Base-by-base conservation (phyloP, 1,140 invertebrate genomes). In the Drosophila truncata region DNA sequence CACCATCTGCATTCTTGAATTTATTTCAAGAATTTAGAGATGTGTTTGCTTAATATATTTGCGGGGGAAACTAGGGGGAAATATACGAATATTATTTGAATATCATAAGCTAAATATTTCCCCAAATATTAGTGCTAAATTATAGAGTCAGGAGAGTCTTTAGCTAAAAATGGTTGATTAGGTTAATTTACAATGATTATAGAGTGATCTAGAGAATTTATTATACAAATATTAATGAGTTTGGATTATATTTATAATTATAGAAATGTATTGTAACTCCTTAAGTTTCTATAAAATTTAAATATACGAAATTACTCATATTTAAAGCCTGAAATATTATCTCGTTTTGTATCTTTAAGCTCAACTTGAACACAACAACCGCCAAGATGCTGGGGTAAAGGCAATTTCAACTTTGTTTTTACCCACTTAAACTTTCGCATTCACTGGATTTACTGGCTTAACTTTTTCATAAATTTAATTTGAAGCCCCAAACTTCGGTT, bases 391-490 rank as follows among this genome's bases (percentile, higher is more conserved):
- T 35, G 50, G 50, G 0, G 25, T 31, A 46, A 29, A 60, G 18
- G 42, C 29, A 29, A 60, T 55, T 55, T 55, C 10, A 62, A 63
- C 60, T 63, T 39, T 54, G 47, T 41, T 62, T 62, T 62, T 50
- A 61, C 20, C 46, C 59, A 62, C 59, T 42, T 33, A 44, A 46
- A 65, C 35, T 65, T 65, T 59, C 6, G 31, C 14, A 39, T 27
- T 65, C 20, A 18, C 50, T 14, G 29, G 29, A 13, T 20, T 57
- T 29, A 39, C 33, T 20, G 5, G 29, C 42, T 42, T 33, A 31
- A 41, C 39, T 49, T 39, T 20, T 37, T 25, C 16, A 41, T 69
- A 65, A 65, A 52, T 70, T 66, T 27, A 66, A 70, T 70, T 67
- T 66, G 5, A 63, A 33, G 41, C 18, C 58, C 20, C 35, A 11